phyloP scores from a whole-genome alignment of 2,797 vertebrate species.

The Sebastiscus albofasciatus region DNA sequence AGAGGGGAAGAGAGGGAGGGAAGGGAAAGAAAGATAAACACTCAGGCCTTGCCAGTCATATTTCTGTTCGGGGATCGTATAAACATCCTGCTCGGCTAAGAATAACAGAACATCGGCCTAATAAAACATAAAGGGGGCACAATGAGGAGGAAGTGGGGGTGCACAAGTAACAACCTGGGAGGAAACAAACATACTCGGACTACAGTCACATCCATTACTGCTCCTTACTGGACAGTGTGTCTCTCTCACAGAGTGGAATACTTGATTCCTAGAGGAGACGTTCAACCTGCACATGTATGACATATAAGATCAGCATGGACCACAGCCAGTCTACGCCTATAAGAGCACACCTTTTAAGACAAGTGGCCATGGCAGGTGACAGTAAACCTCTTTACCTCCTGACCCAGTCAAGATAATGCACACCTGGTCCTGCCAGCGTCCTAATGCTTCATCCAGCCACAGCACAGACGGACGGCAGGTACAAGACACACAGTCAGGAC shows the following conservation, averaged over 20 bases:
- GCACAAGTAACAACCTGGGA: conserved; percentile 55
- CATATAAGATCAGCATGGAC: neutral
- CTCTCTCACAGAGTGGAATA: conserved; percentile 14
- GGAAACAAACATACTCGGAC: conserved; percentile 57
- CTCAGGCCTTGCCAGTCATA: conserved; percentile 79
- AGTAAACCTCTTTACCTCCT: conserved; percentile 27
- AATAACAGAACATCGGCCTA: conserved; percentile 85
- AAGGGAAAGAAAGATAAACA: conserved; percentile 82
- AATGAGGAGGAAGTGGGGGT: conserved; percentile 76
- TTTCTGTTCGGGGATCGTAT: conserved; percentile 82
- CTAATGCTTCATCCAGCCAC: conserved; percentile 24
- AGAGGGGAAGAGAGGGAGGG: conserved; percentile 37
- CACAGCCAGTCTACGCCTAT: neutral
- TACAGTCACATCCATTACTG: conserved; percentile 30
- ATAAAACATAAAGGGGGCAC: conserved; percentile 82
- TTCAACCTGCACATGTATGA: neutral
- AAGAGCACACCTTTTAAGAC: neutral
- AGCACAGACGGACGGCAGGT: conserved; percentile 5
- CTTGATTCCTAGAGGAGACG: neutral
- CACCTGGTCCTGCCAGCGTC: conserved; percentile 9
- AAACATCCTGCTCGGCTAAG: conserved; percentile 88
- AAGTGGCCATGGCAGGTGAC: conserved; percentile 6
- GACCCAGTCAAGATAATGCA: conserved; percentile 22
- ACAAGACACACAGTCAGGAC: neutral
- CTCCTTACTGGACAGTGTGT: conserved; percentile 2